Evolutionary conservation across 2,888 invertebrate species (phyloP).

Genomic region (Drosophila hamatofila): DNA sequence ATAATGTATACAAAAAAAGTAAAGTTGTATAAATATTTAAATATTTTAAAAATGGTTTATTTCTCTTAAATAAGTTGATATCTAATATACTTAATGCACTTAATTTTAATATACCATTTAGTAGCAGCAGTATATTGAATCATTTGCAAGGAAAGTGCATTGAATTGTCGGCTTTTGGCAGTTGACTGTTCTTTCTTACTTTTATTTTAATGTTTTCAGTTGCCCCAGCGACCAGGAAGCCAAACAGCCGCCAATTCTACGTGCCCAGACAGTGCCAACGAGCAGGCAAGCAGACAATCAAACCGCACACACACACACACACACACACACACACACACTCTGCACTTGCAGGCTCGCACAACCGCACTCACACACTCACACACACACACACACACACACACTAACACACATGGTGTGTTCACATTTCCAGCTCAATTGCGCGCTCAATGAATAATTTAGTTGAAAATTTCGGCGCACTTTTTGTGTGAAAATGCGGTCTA

Average conservation of each 20-base stretch:
- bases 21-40: too few species aligned
- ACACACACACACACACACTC: constrained; percentile 22
- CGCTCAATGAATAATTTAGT: constrained; percentile 80
- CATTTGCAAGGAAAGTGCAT: constrained; percentile 7
- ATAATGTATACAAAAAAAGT: too few species aligned
- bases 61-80: too few species aligned
- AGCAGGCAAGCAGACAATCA: constrained; percentile 56
- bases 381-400: constrained; percentile 18
- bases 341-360: constrained; percentile 14
- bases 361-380: constrained; percentile 15
- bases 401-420: constrained; percentile 30
- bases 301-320: constrained; percentile 27
- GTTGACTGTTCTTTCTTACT: constrained; percentile 9
- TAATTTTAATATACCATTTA: too few species aligned
- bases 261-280: constrained; percentile 53
- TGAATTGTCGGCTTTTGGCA: not conserved
- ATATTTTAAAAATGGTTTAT: too few species aligned
- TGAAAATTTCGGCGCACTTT: constrained; percentile 77
- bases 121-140: not conserved
- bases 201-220: constrained; percentile 29
- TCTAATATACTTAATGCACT: too few species aligned
- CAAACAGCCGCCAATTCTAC: constrained; percentile 66
- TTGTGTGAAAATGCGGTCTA: constrained; percentile 68
- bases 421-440: constrained; percentile 80
- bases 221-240: constrained; percentile 51